phyloP scores from a whole-genome alignment of 53 echinoderm and acorn worm genomes.

The Stichopus horrens region DNA sequence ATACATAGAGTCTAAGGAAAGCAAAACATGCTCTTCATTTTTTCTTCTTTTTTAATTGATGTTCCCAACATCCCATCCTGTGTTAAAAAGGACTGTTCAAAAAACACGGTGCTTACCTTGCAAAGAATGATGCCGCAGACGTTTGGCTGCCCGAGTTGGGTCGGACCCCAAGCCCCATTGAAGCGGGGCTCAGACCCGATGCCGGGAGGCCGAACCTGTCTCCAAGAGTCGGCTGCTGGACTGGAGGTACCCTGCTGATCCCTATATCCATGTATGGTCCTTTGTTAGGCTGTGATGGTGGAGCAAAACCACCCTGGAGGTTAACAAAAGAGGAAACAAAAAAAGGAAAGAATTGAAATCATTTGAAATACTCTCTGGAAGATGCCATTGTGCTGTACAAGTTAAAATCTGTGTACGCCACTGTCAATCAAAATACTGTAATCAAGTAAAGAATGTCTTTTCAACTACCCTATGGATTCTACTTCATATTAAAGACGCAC shows the following conservation, averaged over 20 bases:
- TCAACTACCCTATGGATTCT: too few species aligned
- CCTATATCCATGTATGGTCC: constrained; percentile 47
- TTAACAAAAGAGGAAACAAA: neutral
- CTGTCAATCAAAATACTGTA: too few species aligned
- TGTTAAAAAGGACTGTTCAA: too few species aligned
- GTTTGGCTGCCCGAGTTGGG: constrained; percentile 55
- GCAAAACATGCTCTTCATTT: too few species aligned
- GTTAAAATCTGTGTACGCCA: too few species aligned
- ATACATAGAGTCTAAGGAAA: too few species aligned
- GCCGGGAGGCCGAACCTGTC: constrained; percentile 37
- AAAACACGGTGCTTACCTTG: constrained; percentile 60
- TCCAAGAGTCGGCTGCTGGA: constrained; percentile 29
- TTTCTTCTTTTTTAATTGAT: too few species aligned
- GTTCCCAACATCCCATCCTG: too few species aligned
- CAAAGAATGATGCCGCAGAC: constrained; percentile 96
- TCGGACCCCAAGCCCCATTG: constrained; percentile 45
- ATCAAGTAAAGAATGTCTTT: too few species aligned
- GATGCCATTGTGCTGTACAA: too few species aligned
- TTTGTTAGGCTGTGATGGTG: constrained; percentile 37
- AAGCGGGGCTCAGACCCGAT: constrained; percentile 43
- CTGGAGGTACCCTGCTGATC: constrained; percentile 32
- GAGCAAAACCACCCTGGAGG: constrained; percentile 54
- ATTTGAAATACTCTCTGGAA: too few species aligned
- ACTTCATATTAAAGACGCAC: too few species aligned
- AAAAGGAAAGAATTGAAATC: neutral